Conservation (phyloP, 2,113 vertebrate genomes). For the Rhodinocichla rosea region DNA sequence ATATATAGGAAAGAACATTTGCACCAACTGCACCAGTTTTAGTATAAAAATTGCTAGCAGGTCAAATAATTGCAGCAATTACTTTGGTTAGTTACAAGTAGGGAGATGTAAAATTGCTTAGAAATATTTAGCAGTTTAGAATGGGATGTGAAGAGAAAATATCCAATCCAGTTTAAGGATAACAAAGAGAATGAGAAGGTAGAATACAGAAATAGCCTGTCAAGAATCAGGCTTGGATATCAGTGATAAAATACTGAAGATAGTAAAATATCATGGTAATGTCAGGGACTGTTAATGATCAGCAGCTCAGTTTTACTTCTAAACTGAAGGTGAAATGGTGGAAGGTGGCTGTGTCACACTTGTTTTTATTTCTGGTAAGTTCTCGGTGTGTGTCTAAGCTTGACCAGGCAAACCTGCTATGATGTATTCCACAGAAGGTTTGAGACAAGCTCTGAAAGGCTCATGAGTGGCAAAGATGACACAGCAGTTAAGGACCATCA, state of each 20-base stretch:
- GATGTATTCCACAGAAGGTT: background rate
- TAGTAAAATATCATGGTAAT: background rate
- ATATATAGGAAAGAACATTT: background rate
- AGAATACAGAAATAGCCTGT: background rate
- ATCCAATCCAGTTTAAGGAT: background rate
- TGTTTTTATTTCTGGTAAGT: background rate
- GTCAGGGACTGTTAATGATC: background rate
- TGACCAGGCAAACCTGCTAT: background rate
- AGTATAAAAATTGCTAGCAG: background rate
- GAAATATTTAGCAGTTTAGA: background rate
- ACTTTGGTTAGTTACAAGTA: background rate
- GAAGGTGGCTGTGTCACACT: background rate
- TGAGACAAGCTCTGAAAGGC: background rate
- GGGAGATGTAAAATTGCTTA: background rate
- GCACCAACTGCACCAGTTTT: background rate
- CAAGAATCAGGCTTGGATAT: background rate
- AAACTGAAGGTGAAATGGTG: background rate
- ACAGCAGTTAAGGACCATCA: background rate
- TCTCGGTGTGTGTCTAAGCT: background rate
- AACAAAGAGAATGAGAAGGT: background rate
- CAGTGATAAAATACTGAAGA: background rate
- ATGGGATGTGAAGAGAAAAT: background rate
- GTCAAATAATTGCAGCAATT: background rate
- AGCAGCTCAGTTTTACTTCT: background rate
- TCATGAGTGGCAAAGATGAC: background rate